A percentile compares a stretch with the other conserved stretches of the same genome.
phyloP scores from a whole-genome alignment of 92 coral and sea anemone species.

The Paramuricea clavata region DNA sequence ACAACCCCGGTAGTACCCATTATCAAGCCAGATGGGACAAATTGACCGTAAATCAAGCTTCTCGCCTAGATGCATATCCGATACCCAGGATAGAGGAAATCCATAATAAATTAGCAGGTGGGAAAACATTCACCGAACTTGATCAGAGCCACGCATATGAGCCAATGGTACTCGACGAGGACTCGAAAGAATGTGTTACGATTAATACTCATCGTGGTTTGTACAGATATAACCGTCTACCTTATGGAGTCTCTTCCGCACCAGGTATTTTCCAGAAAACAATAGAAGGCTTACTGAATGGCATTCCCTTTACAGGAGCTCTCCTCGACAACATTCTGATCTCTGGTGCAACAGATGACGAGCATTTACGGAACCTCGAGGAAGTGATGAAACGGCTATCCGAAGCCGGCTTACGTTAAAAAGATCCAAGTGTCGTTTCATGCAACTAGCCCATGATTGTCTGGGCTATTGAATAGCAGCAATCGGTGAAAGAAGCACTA shows the following conservation, averaged over 20 bases:
- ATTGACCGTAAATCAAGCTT: conserved; percentile 28
- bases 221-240: conserved; percentile 60
- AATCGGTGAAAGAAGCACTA: conserved; percentile 50
- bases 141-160: conserved; percentile 74
- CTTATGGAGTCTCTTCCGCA: conserved; percentile 67
- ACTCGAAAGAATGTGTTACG: conserved; percentile 58
- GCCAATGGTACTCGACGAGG: conserved; percentile 66
- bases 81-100: conserved; percentile 65
- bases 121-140: conserved; percentile 58
- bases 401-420: not conserved
- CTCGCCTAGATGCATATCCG: conserved; percentile 55
- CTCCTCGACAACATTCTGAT: conserved; percentile 65
- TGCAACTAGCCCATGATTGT: conserved; percentile 59
- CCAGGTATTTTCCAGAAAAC: conserved; percentile 64
- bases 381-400: not conserved
- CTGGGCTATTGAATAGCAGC: conserved; percentile 51
- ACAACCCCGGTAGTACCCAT: conserved; percentile 50
- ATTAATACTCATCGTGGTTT: conserved; percentile 64
- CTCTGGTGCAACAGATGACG: conserved; percentile 50
- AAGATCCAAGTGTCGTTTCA: not conserved
- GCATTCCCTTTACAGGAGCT: conserved; percentile 59
- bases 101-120: conserved; percentile 43
- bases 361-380: conserved; percentile 43
- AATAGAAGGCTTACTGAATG: conserved; percentile 55
- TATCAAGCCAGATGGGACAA: conserved; percentile 36